Base-by-base conservation (phyloP, 37 sponge, comb jelly and placozoan genomes). In the Agelas oroides region DNA sequence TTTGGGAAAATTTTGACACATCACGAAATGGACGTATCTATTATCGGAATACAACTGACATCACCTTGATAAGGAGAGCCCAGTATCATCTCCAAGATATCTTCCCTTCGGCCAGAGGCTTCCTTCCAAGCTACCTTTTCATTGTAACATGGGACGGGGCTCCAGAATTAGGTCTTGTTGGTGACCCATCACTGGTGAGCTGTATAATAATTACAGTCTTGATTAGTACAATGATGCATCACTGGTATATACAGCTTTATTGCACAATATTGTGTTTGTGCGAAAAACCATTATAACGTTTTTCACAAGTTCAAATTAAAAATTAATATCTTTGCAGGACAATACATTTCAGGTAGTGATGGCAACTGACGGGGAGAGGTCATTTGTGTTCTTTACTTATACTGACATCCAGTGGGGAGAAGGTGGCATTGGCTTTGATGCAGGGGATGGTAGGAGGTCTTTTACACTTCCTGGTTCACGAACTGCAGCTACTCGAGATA, bases 341-440 rank as follows among this genome's bases (percentile, higher is more conserved):
- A 76, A 76, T 60, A 20, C 84, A 23, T 63, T 73, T 36, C 63
- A 69, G 41, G 63, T 57, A 32, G 74, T 83, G 13, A 59, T 83
- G 24, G 60, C 76, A 39, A 73, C 74, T 35, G 65, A 84, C 61
- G 76, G 71, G 38, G 65, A 27, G 53, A 14, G 25, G 12, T 73
- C 77, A 0, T 67, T 60, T 61, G 77, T 59, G 6, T 23, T 73
- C 66, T 61, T 84, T 53, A 39, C 67, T 24, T 72, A 84, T 38
- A 28, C 66, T 31, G 74, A 72, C 36, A 59, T 76, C n/a, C 35
- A 76, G 34, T 76, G 77, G 77, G 77, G 77, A 0, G 38, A 57
- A 21, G 61, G 35, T 33, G 59, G 36, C 23, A 59, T 76, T 34
- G 77, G 77, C n/a, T 76, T 76, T 54, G 59, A 60, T 59, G 57